phyloP scores from a whole-genome alignment of 2,888 invertebrate species.

The Teleogryllus oceanicus region DNA sequence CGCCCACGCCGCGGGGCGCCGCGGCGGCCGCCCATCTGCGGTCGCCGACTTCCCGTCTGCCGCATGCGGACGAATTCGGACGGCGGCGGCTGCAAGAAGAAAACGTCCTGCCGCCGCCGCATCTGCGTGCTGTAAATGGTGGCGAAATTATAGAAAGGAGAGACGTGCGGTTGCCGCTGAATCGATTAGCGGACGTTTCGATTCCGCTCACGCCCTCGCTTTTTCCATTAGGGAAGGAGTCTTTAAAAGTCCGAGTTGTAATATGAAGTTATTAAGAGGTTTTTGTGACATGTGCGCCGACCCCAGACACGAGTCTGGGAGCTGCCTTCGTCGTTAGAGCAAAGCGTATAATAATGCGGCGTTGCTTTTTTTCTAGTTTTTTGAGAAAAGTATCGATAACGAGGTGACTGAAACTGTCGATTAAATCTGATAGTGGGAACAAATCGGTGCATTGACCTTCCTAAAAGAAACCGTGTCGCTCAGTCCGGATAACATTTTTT shows the following conservation, averaged over 20 bases:
- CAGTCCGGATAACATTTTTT: no score
- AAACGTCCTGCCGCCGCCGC: no score
- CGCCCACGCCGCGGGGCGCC: no score
- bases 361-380: not conserved
- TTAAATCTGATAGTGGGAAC: not conserved
- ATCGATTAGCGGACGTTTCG: not conserved
- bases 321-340: no score
- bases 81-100: no score
- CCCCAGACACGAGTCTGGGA: not conserved
- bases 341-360: no score
- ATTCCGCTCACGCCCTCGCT: not conserved
- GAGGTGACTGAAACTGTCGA: not conserved
- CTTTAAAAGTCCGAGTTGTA: not conserved
- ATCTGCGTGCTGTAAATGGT: not conserved
- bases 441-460: no score
- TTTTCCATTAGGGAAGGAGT: not conserved
- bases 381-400: not conserved
- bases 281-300: not conserved
- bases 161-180: constrained; percentile 5
- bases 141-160: not conserved
- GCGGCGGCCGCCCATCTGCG: no score
- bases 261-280: constrained; percentile 1
- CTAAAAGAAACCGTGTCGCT: no score
- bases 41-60: no score
- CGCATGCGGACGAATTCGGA: no score